Evolutionary conservation across 2,888 invertebrate species (phyloP).

Genomic region (Mesopsocus fuscifrons): DNA sequence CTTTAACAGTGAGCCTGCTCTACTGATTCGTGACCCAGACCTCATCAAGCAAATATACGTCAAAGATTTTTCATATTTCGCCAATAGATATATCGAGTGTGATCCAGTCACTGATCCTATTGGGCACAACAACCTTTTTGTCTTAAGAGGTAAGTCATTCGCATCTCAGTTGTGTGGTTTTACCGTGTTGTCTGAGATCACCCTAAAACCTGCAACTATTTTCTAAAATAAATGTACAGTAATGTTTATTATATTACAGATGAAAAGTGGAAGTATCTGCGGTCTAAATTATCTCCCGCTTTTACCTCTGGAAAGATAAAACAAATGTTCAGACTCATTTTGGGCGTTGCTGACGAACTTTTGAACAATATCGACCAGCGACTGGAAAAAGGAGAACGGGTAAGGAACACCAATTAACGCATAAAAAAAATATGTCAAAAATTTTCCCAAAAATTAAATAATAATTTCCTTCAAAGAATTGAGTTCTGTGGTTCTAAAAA

Average conservation of each 20-base stretch:
- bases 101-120: conserved; percentile 13
- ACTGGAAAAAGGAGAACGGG: not conserved
- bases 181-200: too few species aligned
- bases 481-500: too few species aligned
- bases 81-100: conserved; percentile 12
- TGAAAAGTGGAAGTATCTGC: conserved; percentile 8
- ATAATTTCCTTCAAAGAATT: too few species aligned
- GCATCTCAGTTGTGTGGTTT: too few species aligned
- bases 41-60: conserved; percentile 14
- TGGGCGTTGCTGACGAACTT: conserved; percentile 14
- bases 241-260: not conserved
- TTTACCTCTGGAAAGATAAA: conserved; percentile 23
- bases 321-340: conserved; percentile 18
- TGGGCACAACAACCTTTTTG: conserved; percentile 14
- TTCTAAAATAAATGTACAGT: too few species aligned
- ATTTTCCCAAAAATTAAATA: too few species aligned
- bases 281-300: conserved; percentile 16
- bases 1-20: conserved; percentile 13
- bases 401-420: not conserved
- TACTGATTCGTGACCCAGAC: conserved; percentile 14
- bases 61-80: conserved; percentile 13
- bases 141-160: conserved; percentile 7
- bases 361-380: conserved; percentile 9
- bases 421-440: too few species aligned
- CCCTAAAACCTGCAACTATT: too few species aligned